Conservation (phyloP, 2,113 vertebrate genomes). For the Polyodon spathula region DNA sequence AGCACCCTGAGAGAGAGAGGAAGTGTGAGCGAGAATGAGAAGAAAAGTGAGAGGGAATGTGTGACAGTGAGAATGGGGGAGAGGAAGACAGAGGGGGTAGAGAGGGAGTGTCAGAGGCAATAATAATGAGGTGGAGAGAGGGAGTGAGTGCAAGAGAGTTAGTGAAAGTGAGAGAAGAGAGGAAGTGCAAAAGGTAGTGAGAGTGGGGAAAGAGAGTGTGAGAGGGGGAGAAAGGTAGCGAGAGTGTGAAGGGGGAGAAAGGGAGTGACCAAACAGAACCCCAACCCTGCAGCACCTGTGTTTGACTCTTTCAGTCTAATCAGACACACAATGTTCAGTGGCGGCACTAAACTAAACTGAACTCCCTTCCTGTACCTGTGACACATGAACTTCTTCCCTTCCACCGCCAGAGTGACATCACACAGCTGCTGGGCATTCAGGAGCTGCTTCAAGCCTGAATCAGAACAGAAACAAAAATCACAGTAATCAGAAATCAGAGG, state of each 20-base stretch:
- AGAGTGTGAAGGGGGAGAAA: background rate
- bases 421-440: conserved; percentile 65
- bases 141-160: background rate
- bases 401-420: conserved; percentile 65
- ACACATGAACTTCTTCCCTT: conserved; percentile 66
- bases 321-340: background rate
- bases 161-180: too few relatives aligned
- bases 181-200: background rate
- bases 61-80: background rate
- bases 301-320: too few relatives aligned
- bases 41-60: background rate
- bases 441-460: conserved; percentile 60
- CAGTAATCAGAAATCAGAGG: background rate
- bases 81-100: too few relatives aligned
- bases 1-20: conserved; percentile 47
- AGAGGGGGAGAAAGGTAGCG: background rate
- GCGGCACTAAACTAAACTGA: background rate
- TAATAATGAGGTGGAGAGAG: too few relatives aligned
- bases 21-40: background rate
- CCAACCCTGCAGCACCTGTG: too few relatives aligned
- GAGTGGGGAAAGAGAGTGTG: background rate
- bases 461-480: background rate
- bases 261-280: too few relatives aligned
- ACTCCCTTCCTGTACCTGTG: conserved; percentile 45
- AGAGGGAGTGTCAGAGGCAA: background rate